Evolutionary conservation across 2,113 vertebrate species (phyloP).

Genomic region (Gila orcuttii): DNA sequence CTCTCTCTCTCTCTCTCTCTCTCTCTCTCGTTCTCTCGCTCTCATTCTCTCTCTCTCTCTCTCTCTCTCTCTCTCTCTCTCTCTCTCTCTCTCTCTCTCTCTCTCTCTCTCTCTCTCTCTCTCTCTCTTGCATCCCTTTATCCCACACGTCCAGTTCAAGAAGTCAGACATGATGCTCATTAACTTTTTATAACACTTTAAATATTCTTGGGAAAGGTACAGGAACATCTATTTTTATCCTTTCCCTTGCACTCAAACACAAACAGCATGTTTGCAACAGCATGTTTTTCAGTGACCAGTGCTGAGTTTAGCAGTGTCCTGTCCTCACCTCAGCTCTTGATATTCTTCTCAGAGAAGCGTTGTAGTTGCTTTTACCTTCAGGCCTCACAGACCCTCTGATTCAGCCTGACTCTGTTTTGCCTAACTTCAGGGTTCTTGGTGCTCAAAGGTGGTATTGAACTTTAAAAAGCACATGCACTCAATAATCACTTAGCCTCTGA

Average conservation of each 20-base stretch:
- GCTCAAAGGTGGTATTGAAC: conserved; percentile 44
- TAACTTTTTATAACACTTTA: background rate
- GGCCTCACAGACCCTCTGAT: conserved; percentile 1
- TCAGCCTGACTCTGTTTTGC: conserved; percentile 7
- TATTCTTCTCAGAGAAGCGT: conserved; percentile 13
- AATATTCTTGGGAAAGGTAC: background rate
- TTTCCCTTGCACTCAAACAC: background rate
- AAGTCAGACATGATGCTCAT: conserved; percentile 6
- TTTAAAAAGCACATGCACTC: conserved; percentile 41
- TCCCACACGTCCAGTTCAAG: background rate
- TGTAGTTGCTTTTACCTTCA: conserved; percentile 27
- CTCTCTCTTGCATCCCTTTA: background rate
- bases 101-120: background rate
- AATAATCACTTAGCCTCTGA: conserved; percentile 49
- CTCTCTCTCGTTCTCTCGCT: background rate
- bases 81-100: background rate
- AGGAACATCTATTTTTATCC: conserved; percentile 11
- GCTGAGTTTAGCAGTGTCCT: background rate
- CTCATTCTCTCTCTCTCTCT: background rate
- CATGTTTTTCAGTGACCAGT: conserved; percentile 21
- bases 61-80: background rate
- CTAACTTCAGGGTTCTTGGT: conserved; percentile 54
- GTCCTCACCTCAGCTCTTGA: conserved; percentile 2
- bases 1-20: background rate
- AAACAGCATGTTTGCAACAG: background rate